Conservation (phyloP, 2,888 invertebrate species). For the Hydraecia micacea region DNA sequence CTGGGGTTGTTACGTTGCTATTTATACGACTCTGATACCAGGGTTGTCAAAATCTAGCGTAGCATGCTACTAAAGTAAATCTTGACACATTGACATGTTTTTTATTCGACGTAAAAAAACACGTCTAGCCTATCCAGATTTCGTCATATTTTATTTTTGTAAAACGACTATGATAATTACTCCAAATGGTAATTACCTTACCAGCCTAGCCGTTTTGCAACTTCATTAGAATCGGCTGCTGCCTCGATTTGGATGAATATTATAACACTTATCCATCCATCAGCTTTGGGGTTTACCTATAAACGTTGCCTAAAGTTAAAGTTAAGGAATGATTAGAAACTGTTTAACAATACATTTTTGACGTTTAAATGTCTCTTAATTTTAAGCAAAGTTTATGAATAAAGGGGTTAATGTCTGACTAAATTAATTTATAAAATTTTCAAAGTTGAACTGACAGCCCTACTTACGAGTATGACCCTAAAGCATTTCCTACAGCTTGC, state of each 20-base stretch:
- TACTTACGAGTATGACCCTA: not conserved
- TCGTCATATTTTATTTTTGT: conserved; percentile 9
- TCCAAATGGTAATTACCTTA: conserved; percentile 1
- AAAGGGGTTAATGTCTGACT: not conserved
- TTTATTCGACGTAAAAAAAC: not conserved
- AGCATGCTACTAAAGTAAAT: not conserved
- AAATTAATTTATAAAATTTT: not conserved
- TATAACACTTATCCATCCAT: not conserved
- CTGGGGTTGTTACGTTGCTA: conserved; percentile 25
- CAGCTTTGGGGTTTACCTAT: not conserved
- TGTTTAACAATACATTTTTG: not conserved
- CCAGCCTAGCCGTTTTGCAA: not conserved
- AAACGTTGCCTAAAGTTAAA: not conserved
- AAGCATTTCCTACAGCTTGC: conserved; percentile 3
- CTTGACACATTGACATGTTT: not conserved
- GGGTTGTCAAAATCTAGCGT: conserved; percentile 15
- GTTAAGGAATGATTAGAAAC: not conserved
- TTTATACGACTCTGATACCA: not conserved
- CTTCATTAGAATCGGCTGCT: not conserved
- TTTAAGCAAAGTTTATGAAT: not conserved
- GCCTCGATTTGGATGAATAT: not conserved
- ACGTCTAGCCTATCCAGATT: not conserved
- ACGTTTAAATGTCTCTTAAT: not conserved
- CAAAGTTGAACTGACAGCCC: conserved; percentile 8
- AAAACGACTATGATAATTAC: conserved; percentile 12